Base-by-base conservation (phyloP, 2,797 vertebrate species). In the Neostethus bicornis region DNA sequence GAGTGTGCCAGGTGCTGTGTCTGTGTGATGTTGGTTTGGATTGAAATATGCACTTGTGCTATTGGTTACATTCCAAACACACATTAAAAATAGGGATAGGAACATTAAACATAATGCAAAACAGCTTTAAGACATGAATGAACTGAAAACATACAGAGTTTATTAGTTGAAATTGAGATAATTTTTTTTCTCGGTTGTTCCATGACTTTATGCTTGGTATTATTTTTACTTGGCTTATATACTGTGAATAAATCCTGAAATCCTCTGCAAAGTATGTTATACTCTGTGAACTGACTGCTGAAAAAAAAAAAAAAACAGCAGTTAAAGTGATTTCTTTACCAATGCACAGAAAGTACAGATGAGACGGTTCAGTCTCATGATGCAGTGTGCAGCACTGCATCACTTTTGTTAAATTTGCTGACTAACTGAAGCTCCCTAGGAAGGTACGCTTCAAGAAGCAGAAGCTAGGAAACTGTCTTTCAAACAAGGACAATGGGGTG, bases 1-100 rank as follows among this genome's bases (percentile, higher is more conserved):
- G 92, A 46, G 91, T 92, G 24, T 92, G 91, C 66, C 90, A 92
- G 91, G 92, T 93, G 84, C 28, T 31, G 32, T 14, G 0, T 52
- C 23, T 1, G 13, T 14, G 13, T 14, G 31, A 20, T 20, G n/a
- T n/a, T n/a, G n/a, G n/a, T n/a, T n/a, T n/a, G n/a, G n/a, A n/a
- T n/a, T n/a, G n/a, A n/a, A n/a, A n/a, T n/a, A n/a, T n/a, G n/a
- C n/a, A n/a, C n/a, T n/a, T n/a, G n/a, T n/a, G n/a, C n/a, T n/a
- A n/a, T n/a, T n/a, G n/a, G n/a, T n/a, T n/a, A n/a, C n/a, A n/a
- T n/a, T n/a, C n/a, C n/a, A n/a, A n/a, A n/a, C n/a, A n/a, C n/a
- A n/a, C n/a, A n/a, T n/a, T n/a, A n/a, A n/a, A n/a, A n/a, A n/a
- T n/a, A n/a, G n/a, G n/a, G n/a, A n/a, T n/a, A n/a, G n/a, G n/a